Evolutionary conservation across 1,140 invertebrate genomes (phyloP), one percentile per base, ranked within the genome.

Genomic region (Nomia melanderi): DNA sequence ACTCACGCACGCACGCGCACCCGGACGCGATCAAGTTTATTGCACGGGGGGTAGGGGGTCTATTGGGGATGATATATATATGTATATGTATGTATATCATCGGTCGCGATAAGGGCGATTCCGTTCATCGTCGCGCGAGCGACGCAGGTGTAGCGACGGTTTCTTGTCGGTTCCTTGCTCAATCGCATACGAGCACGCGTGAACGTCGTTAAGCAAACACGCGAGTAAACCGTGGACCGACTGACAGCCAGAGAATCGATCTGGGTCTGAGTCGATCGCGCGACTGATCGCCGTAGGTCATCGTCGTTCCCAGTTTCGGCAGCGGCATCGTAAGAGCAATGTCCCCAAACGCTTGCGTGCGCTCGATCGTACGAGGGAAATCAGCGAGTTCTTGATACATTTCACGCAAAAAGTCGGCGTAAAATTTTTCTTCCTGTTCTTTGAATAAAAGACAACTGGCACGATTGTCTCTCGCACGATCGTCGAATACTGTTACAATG

Each of bases 161-260:
- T 11, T 11, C 0, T 17, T 25, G n/a, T 20, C 2, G 17, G 27
- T 20, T 20, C n/a, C n/a, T 11, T 20, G n/a, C 1, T 33, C 69
- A 69, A 81, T 83, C 69, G 76, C 69, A 71, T 65, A 39, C 79
- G 39, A 83, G 73, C 67, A 60, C 80, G 62, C 77, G 75, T 82
- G 63, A 76, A 36, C n/a, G n/a, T n/a, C n/a, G n/a, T n/a, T n/a
- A n/a, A n/a, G n/a, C n/a, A n/a, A 44, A 44, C 41, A 77, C 74
- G 78, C 60, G 74, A 77, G 47, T 70, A 65, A 54, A 44, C 80
- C 50, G 62, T 79, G 76, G 57, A 78, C 67, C 31, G 62, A 72
- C 79, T 56, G 53, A 67, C 39, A 29, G 67, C 63, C 47, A 64
- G 66, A 59, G 59, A 77, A 70, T n/a, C 65, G 69, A 81, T 84